Evolutionary conservation across 2,797 vertebrate genomes (phyloP), one percentile per base, ranked within the genome.

Genomic region (Sphaeramia orbicularis): DNA sequence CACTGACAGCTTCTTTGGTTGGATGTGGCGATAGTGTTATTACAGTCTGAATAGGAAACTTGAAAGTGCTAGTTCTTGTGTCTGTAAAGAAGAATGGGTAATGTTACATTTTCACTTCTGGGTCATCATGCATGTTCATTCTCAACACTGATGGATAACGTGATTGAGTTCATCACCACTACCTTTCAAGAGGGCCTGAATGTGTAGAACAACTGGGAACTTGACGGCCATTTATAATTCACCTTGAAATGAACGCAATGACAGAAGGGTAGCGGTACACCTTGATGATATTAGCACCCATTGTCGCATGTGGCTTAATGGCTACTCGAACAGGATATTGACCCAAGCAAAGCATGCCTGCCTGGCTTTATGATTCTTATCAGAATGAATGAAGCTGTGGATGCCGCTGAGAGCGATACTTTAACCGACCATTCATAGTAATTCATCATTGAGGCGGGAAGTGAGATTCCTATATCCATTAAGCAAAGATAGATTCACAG

Each of bases 231-330:
- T 91, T 91, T 91, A 85, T 86, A 89, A 91, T 85, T 92, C 90
- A 93, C 91, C 93, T 92, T 92, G 91, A 89, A 83, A 88, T 76
- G 68, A 81, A 86, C 9, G 82, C 88, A 86, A 90, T 89, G 91
- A 91, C 89, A 85, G 81, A 76, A 59, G 78, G 41, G 44, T 58
- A 74, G 76, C 37, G 30, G 78, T 59, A 79, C 83, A 87, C 86
- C 81, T 89, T 85, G 76, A 79, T 79, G 86, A 85, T 86, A 89
- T 90, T 88, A 89, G 80, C 44, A 65, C 64, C 84, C 85, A 88
- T 90, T 90, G 91, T 91, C 84, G 65, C 71, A 76, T 45, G 58
- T 56, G 65, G 67, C 72, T 87, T 93, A 91, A 92, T 91, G 81
- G 90, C 79, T 81, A 71, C 78, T 83, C 48, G 32, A 89, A 90